A percentile compares a stretch with the other conserved stretches of the same genome.
Conservation (phyloP, 2,797 vertebrate species). For the Gymnothorax reevesii region DNA sequence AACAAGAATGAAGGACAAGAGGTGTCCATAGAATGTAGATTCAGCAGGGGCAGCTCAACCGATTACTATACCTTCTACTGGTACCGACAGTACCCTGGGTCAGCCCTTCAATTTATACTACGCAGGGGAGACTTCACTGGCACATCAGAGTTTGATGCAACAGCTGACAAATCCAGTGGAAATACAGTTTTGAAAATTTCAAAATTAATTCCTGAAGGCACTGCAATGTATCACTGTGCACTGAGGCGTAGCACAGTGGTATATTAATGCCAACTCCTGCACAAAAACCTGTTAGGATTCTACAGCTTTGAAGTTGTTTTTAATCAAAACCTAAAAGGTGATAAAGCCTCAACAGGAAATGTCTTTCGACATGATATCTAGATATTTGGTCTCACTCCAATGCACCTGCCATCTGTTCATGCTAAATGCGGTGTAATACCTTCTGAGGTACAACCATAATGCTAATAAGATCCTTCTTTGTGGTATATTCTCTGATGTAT, state of each 20-base stretch:
- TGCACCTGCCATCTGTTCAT: not conserved
- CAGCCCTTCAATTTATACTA: not conserved
- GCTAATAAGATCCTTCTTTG: not conserved
- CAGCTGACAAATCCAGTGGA: not conserved
- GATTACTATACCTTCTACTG: conserved; percentile 22
- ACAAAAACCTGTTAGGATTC: conserved; percentile 5
- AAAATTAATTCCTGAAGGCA: not conserved
- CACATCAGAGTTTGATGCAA: not conserved
- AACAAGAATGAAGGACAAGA: no score
- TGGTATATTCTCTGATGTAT: not conserved
- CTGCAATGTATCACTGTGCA: conserved; percentile 10
- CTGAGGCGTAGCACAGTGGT: not conserved
- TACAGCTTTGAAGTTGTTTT: not conserved
- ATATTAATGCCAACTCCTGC: not conserved
- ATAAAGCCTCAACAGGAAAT: not conserved
- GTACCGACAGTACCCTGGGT: conserved; percentile 22
- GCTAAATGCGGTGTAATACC: not conserved
- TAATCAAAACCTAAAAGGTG: not conserved
- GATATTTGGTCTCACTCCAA: not conserved
- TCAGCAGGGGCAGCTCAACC: not conserved
- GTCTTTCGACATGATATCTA: not conserved
- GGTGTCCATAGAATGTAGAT: no score
- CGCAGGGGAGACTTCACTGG: not conserved
- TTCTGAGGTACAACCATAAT: not conserved
- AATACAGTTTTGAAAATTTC: not conserved